Evolutionary conservation across 1,140 invertebrate genomes (phyloP).

Genomic region (Eulimnadia texana): DNA sequence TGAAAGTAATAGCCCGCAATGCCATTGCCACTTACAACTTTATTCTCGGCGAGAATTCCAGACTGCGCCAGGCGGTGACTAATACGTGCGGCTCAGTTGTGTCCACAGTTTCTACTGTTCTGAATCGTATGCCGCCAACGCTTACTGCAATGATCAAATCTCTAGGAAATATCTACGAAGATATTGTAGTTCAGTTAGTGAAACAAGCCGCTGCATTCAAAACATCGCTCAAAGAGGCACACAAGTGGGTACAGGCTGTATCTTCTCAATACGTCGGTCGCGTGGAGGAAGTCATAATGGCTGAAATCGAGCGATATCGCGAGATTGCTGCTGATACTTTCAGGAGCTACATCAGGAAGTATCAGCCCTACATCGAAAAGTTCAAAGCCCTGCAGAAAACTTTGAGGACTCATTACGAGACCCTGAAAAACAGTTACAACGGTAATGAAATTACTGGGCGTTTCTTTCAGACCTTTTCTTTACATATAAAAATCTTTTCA

Average conservation of each 20-base stretch:
- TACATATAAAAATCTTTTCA: background rate
- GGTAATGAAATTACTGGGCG: constrained; percentile 16
- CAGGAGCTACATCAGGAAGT: constrained; percentile 1
- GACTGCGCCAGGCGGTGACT: background rate
- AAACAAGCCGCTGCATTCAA: background rate
- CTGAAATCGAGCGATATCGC: constrained; percentile 19
- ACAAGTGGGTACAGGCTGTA: constrained; percentile 15
- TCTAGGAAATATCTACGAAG: constrained; percentile 6
- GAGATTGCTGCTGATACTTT: constrained; percentile 14
- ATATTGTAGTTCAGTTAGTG: constrained; percentile 1
- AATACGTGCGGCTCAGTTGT: no score
- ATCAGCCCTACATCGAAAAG: constrained; percentile 6
- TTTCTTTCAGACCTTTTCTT: background rate
- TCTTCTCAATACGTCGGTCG: constrained; percentile 18
- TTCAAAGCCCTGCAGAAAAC: background rate
- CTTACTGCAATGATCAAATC: no score
- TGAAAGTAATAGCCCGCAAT: background rate
- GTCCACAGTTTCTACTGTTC: no score
- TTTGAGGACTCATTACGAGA: constrained; percentile 16
- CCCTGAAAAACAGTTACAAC: constrained; percentile 15
- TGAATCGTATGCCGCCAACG: no score
- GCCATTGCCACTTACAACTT: background rate
- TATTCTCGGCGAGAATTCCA: background rate
- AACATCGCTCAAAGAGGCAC: background rate
- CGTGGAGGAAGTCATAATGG: constrained; percentile 21